These are phyloP conservation scores for Guaruba guarouba DNA, from an alignment of 2,113 vertebrate genomes.

Conservation along the genomic window DNA sequence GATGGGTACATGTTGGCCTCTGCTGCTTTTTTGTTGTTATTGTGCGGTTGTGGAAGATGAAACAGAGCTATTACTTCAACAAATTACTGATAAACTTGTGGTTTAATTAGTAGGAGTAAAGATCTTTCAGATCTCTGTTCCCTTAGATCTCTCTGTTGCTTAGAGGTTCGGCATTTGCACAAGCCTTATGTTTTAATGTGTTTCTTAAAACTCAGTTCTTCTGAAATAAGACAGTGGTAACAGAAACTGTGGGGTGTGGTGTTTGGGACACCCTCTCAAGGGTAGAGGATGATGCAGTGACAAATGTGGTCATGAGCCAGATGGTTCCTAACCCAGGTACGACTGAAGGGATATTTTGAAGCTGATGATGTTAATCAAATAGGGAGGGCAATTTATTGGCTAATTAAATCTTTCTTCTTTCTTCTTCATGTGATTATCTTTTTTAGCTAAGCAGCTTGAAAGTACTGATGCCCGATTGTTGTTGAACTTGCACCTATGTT, in stretches of 20 bases:
- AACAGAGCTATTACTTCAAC: not conserved
- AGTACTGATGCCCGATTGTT: not conserved
- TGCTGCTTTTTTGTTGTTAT: not conserved
- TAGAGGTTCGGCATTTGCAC: not conserved
- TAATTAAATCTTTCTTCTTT: not conserved
- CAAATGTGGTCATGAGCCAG: not conserved
- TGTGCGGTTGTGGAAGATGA: not conserved
- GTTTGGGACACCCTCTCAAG: not conserved
- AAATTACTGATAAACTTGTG: not conserved
- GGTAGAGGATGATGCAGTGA: not conserved
- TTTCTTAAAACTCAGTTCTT: not conserved
- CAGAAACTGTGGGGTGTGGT: fast-evolving
- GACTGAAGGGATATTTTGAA: not conserved
- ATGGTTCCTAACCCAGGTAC: not conserved
- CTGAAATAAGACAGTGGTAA: not conserved
- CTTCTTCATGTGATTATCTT: not conserved
- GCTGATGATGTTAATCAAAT: not conserved
- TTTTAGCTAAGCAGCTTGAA: not conserved
- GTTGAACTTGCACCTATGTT: not conserved
- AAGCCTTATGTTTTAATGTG: not conserved
- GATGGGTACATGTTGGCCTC: not conserved
- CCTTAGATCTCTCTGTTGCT: not conserved
- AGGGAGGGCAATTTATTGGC: not conserved
- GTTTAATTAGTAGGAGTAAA: not conserved
- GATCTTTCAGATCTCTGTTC: not conserved